Percentiles rank a stretch among this genome's conserved stretches.
Evolutionary conservation across 2,113 vertebrate species (phyloP).

Genomic region (Thomomys bottae): DNA sequence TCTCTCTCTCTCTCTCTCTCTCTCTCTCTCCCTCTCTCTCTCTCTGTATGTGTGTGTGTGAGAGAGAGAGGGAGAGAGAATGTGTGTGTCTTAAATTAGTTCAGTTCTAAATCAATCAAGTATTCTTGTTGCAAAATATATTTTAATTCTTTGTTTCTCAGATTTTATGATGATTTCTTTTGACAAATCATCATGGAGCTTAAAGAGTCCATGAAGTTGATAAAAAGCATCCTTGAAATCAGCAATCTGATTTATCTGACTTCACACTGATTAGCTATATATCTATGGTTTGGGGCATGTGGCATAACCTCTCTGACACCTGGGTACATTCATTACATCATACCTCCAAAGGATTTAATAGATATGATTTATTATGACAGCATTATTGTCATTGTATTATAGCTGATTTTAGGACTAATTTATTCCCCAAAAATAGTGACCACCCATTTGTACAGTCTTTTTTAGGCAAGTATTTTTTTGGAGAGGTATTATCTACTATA

Average conservation of each 20-base stretch:
- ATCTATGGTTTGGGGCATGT: background rate
- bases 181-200: background rate
- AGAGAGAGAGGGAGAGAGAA: too few relatives aligned
- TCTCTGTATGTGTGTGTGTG: background rate
- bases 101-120: background rate
- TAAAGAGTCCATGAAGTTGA: background rate
- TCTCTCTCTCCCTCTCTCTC: background rate
- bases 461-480: background rate
- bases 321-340: background rate
- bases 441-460: background rate
- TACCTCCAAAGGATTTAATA: background rate
- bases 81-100: background rate
- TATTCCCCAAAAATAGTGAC: slow-evolving; percentile 22
- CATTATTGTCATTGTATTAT: background rate
- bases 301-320: background rate
- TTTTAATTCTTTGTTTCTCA: background rate
- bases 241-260: background rate
- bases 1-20: background rate
- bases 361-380: background rate
- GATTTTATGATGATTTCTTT: slow-evolving; percentile 18
- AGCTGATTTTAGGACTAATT: background rate
- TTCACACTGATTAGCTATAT: background rate
- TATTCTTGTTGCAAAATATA: background rate
- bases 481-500: background rate
- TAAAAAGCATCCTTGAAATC: background rate